These are phyloP conservation scores for Cheirogaleus major DNA, from an alignment of 2,797 vertebrate species.

Conservation along the genomic window DNA sequence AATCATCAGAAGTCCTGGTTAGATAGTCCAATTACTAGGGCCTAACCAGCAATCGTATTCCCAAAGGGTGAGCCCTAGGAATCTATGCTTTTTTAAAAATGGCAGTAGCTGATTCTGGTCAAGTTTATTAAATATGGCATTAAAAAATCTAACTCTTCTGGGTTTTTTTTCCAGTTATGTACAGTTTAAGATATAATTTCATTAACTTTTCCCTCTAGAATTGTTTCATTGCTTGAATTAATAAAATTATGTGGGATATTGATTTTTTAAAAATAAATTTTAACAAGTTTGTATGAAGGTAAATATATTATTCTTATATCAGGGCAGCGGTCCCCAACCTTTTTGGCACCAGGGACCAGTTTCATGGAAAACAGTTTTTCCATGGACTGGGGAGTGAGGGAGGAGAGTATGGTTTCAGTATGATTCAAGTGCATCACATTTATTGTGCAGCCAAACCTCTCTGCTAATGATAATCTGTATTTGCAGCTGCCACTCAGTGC, in stretches of 20 bases:
- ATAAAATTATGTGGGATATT: neutral
- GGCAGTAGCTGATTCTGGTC: neutral
- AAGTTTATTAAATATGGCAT: neutral
- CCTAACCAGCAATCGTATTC: neutral
- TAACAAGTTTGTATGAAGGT: neutral
- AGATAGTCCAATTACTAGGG: neutral
- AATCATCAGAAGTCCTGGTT: neutral
- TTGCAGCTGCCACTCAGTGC: too few species aligned
- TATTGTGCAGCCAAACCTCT: too few species aligned
- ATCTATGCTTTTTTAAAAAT: neutral
- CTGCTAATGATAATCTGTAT: too few species aligned
- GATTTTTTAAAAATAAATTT: neutral
- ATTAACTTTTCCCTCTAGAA: neutral
- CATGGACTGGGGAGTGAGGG: too few species aligned
- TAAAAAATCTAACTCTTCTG: neutral
- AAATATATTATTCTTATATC: neutral
- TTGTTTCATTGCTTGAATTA: neutral
- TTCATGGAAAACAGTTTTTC: too few species aligned
- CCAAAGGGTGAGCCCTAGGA: neutral
- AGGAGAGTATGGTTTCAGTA: too few species aligned
- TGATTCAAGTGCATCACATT: too few species aligned
- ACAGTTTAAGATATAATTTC: neutral
- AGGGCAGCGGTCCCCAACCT: too few species aligned
- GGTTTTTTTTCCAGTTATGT: neutral
- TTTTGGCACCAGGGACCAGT: too few species aligned